These are phyloP conservation scores for Hafferia zeledoni DNA, from an alignment of 2,797 vertebrate species.

Conservation along the genomic window DNA sequence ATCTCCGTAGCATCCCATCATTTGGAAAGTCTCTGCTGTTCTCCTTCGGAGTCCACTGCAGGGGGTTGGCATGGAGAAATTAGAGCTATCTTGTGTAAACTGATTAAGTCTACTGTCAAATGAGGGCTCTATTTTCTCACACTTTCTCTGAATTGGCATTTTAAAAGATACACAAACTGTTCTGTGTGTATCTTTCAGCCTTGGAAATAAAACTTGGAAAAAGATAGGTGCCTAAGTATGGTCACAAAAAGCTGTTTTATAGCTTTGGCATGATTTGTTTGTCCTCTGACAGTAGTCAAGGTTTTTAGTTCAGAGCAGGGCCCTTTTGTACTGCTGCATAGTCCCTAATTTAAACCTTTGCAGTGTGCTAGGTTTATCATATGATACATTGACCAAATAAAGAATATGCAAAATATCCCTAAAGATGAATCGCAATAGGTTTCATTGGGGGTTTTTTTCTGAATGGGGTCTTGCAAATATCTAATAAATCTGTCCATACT, in stretches of 20 bases:
- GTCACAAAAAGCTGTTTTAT: background rate
- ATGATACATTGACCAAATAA: background rate
- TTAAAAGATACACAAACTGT: background rate
- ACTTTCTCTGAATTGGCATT: background rate
- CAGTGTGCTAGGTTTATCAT: background rate
- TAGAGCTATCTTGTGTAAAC: background rate
- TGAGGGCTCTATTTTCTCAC: background rate
- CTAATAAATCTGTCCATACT: background rate
- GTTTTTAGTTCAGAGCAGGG: background rate
- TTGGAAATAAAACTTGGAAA: background rate
- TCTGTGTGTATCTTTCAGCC: background rate
- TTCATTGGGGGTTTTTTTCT: background rate
- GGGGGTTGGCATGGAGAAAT: background rate
- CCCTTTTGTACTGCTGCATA: background rate
- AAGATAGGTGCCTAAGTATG: background rate
- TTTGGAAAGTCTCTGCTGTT: background rate
- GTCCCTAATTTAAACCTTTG: background rate
- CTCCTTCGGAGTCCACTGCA: background rate
- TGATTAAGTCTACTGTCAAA: background rate
- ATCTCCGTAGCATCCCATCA: background rate
- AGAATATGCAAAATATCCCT: background rate
- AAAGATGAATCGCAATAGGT: background rate
- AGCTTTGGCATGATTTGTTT: background rate
- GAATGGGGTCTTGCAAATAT: background rate
- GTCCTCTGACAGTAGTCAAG: background rate